Evolutionary conservation across 2,888 invertebrate species (phyloP), one percentile per base, ranked within the genome.

Genomic region (Trypoxylon attenuatum): DNA sequence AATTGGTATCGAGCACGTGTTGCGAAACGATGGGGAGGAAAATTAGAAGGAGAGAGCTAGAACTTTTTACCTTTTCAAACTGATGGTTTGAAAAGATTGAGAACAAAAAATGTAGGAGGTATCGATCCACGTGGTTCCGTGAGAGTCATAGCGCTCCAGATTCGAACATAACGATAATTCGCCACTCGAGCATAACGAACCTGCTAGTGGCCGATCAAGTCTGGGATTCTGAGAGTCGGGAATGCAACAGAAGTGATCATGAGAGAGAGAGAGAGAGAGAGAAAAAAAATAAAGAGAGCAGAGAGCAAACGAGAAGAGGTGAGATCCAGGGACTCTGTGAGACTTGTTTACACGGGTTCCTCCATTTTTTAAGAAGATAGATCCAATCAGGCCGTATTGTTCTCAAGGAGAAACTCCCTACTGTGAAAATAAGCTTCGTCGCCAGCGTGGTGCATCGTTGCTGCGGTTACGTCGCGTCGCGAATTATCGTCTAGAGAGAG

Each of bases 341-440:
- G 45, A 61, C 59, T 73, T 73, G 70, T 73, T 73, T 73, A 62
- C 63, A 60, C 62, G 62, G 49, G 52, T 39, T 63, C 55, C 51
- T 64, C 59, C 47, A 46, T 73, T 69, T 75, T 76, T 76, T 62
- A 71, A 76, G 64, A 41, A 73, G 64, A 63, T 47, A 73, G 45
- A 66, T 76, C 45, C 68, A 76, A 76, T 76, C 76, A 76, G 61
- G 16, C 69, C 45, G 73, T 69, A 76, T 76, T 76, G 76, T 76
- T 76, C 71, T 59, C 62, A 63, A 73, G 73, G 63, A 76, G 77
- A 71, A 71, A 59, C 69, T 62, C 45, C 76, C 76, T 60, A 63
- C 27, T 42, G 76, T 15, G 76, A 76, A 71, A 76, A 76, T 52
- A 52, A 71, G 73, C 55, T 33, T 1, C 64, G 73, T 57, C 76